Percentiles rank a stretch among this genome's conserved stretches.
These are phyloP conservation scores for Pterobdella sp. DNA, from an alignment of 2,888 invertebrate genomes.

Conservation along the genomic window DNA sequence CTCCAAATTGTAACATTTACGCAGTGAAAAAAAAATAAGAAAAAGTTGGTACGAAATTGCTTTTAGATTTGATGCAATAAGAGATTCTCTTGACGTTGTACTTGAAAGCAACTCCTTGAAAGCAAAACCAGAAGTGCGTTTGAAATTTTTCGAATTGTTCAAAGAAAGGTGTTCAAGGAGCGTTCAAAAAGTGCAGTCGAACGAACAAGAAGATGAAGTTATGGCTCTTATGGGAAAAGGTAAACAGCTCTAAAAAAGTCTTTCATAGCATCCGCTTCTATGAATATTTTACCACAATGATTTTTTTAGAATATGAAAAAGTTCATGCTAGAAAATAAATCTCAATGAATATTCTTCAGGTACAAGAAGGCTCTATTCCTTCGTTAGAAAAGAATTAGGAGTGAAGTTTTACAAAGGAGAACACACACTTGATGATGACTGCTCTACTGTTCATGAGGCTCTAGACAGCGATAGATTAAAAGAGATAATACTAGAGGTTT, in stretches of 20 bases:
- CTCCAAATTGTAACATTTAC: not conserved
- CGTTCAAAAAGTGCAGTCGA: constrained; percentile 4
- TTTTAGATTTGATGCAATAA: constrained; percentile 25
- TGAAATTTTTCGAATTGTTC: not conserved
- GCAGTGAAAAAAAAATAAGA: not conserved
- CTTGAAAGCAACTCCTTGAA: constrained; percentile 19
- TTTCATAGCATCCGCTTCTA: not conserved
- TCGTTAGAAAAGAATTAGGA: constrained; percentile 9
- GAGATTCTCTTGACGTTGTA: not conserved
- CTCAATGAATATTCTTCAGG: constrained; percentile 19
- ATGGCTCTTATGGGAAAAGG: constrained; percentile 31
- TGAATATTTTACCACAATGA: not conserved
- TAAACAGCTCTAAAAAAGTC: not conserved
- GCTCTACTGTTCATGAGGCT: not conserved
- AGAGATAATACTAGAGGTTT: not conserved
- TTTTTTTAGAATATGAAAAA: not conserved
- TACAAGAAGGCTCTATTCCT: constrained; percentile 6
- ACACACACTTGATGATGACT: constrained; percentile 3
- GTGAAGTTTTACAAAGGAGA: constrained; percentile 16
- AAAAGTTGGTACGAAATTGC: constrained; percentile 31
- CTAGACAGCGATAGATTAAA: not conserved
- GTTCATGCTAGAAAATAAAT: too few species aligned
- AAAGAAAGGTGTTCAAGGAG: constrained; percentile 9
- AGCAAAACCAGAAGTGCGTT: constrained; percentile 10
- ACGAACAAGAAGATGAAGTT: constrained; percentile 27